These are phyloP conservation scores for Caranx melampygus DNA, from an alignment of 2,113 vertebrate species.

Conservation along the genomic window DNA sequence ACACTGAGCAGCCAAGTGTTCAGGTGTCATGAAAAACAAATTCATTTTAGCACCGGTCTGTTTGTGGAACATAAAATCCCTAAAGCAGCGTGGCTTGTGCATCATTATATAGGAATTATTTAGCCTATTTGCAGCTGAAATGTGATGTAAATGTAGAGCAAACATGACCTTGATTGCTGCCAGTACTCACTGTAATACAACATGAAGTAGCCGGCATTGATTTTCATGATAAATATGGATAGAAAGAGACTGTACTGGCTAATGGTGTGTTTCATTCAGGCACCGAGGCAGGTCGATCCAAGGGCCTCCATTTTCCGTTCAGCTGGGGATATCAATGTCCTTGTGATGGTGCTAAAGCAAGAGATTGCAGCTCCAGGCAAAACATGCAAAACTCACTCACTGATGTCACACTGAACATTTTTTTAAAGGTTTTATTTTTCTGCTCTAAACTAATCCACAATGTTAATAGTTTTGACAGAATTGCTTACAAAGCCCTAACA, in stretches of 20 bases:
- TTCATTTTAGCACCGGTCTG: no score
- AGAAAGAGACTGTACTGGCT: not conserved
- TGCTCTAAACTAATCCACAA: conserved; percentile 65
- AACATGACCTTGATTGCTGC: not conserved
- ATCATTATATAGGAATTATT: not conserved
- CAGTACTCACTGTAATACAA: not conserved
- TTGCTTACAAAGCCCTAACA: conserved; percentile 72
- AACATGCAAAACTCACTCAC: conserved; percentile 14
- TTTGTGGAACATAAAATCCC: not conserved
- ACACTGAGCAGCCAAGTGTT: not conserved
- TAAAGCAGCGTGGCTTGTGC: not conserved
- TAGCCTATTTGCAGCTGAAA: not conserved
- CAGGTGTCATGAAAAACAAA: no score
- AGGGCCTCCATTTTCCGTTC: conserved; percentile 40
- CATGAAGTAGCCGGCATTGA: not conserved
- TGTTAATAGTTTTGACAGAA: conserved; percentile 80
- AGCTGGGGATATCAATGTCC: conserved; percentile 44
- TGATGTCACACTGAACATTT: conserved; percentile 14
- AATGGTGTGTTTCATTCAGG: conserved; percentile 24
- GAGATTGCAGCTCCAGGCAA: conserved; percentile 25
- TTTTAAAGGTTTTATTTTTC: conserved; percentile 28
- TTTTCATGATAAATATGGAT: conserved; percentile 8
- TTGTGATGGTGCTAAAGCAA: conserved; percentile 41
- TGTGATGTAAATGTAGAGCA: not conserved
- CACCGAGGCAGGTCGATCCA: conserved; percentile 32